These are phyloP conservation scores for Psilopogon haemacephalus DNA, from an alignment of 2,113 vertebrate genomes.

Conservation along the genomic window DNA sequence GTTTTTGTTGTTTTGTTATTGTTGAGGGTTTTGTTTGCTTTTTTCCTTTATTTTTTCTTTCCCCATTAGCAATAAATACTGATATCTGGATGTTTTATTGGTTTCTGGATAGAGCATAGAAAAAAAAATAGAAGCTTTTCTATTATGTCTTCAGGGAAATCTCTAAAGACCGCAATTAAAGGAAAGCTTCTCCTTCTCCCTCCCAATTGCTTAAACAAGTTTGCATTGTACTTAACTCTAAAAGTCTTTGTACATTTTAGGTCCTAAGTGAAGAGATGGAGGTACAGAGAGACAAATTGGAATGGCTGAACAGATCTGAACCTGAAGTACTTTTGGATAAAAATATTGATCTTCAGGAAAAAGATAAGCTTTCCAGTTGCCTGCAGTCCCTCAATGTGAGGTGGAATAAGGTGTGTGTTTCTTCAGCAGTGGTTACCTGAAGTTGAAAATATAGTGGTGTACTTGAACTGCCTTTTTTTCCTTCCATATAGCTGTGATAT, in stretches of 20 bases:
- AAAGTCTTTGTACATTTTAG: slow-evolving; percentile 66
- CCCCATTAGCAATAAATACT: background rate
- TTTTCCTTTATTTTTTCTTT: background rate
- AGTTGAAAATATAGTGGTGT: background rate
- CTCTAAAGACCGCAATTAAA: background rate
- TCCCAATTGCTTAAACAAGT: background rate
- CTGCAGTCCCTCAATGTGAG: slow-evolving; percentile 81
- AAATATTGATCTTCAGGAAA: slow-evolving; percentile 77
- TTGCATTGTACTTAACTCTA: background rate
- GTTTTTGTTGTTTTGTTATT: too few relatives aligned
- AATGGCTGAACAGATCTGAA: slow-evolving; percentile 87
- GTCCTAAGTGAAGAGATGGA: slow-evolving; percentile 83
- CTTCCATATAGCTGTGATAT: background rate
- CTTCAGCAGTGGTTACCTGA: background rate
- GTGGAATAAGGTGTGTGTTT: slow-evolving; percentile 86
- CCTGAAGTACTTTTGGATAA: slow-evolving; percentile 82
- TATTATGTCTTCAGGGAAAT: background rate
- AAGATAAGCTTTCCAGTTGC: slow-evolving; percentile 79
- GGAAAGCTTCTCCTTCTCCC: background rate
- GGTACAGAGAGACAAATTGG: slow-evolving; percentile 79
- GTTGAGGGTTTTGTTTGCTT: too few relatives aligned
- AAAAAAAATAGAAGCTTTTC: background rate
- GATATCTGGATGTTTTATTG: background rate
- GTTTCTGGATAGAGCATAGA: background rate
- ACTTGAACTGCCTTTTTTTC: background rate